These are phyloP conservation scores for Orthosia gracilis DNA, from an alignment of 2,888 invertebrate species.

Conservation along the genomic window DNA sequence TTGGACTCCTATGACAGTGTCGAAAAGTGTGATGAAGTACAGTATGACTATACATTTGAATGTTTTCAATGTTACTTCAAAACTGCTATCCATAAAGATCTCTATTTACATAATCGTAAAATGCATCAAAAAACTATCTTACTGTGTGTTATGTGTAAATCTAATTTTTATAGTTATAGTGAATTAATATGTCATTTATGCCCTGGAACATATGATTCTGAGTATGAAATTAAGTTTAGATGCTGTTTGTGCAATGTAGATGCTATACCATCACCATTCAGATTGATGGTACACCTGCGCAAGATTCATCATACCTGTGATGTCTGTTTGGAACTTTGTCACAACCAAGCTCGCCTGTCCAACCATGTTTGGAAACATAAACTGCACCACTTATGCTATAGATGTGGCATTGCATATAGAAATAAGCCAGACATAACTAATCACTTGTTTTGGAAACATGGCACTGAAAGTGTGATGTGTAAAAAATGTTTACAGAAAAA, in stretches of 20 bases:
- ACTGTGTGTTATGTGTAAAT: conserved; percentile 96
- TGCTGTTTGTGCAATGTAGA: conserved; percentile 96
- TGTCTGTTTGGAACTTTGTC: conserved; percentile 96
- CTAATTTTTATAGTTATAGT: conserved; percentile 96
- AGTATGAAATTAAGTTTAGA: conserved; percentile 94
- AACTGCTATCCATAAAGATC: conserved; percentile 95
- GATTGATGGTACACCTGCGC: conserved; percentile 96
- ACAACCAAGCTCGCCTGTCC: conserved; percentile 95
- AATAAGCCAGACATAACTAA: conserved; percentile 97
- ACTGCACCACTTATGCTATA: conserved; percentile 96
- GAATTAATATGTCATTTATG: conserved; percentile 97
- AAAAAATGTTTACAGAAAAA: conserved; percentile 97
- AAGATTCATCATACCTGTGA: conserved; percentile 97
- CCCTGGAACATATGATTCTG: conserved; percentile 94
- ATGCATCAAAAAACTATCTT: conserved; percentile 96
- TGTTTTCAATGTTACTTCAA: conserved; percentile 96
- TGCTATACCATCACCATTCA: conserved; percentile 96
- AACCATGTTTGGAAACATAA: conserved; percentile 98
- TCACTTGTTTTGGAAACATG: conserved; percentile 98
- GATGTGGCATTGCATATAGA: conserved; percentile 96
- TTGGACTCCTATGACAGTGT: conserved; percentile 93
- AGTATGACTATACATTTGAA: conserved; percentile 94
- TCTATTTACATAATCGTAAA: conserved; percentile 96
- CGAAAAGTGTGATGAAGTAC: conserved; percentile 90
- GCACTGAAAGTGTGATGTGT: conserved; percentile 96